A percentile compares a stretch with the other conserved stretches of the same genome.
phyloP scores from a whole-genome alignment of 2,797 vertebrate species.

The Fistularia tabacaria region DNA sequence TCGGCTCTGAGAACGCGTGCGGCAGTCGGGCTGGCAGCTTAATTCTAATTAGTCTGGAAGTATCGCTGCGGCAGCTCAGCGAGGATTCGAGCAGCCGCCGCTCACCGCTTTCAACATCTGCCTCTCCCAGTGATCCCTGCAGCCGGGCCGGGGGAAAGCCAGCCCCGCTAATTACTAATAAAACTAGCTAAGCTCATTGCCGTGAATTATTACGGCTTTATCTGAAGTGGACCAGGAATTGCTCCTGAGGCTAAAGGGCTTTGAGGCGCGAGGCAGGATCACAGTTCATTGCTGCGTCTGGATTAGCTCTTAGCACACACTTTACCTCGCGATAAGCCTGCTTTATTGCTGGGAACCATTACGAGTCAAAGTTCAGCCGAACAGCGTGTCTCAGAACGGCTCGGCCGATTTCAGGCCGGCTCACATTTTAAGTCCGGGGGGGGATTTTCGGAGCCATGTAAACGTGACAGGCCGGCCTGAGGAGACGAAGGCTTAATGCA shows the following conservation, averaged over 20 bases:
- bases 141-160: constrained; percentile 73
- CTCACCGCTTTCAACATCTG: constrained; percentile 82
- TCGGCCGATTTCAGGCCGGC: constrained; percentile 9
- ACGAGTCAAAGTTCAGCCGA: constrained; percentile 22
- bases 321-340: constrained; percentile 14
- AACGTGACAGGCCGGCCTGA: constrained; percentile 21
- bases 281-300: constrained; percentile 44
- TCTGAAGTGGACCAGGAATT: constrained; percentile 80
- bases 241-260: constrained; percentile 70
- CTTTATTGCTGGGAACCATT: constrained; percentile 34
- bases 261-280: constrained; percentile 61
- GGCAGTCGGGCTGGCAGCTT: constrained; percentile 74
- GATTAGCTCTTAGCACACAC: constrained; percentile 48
- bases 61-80: constrained; percentile 56
- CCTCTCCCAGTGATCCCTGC: constrained; percentile 74
- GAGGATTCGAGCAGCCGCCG: constrained; percentile 79
- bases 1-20: constrained; percentile 68
- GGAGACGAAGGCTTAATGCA: constrained; percentile 20
- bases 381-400: constrained; percentile 15
- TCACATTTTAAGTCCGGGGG: constrained; percentile 14
- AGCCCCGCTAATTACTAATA: constrained; percentile 88
- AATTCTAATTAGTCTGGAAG: constrained; percentile 79
- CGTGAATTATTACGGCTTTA: constrained; percentile 89
- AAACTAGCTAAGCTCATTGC: constrained; percentile 88
- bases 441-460: constrained; percentile 34